A percentile compares a stretch with the other conserved stretches of the same genome.
Evolutionary conservation across 2,113 vertebrate genomes (phyloP).

Genomic region (Panthera leo): DNA sequence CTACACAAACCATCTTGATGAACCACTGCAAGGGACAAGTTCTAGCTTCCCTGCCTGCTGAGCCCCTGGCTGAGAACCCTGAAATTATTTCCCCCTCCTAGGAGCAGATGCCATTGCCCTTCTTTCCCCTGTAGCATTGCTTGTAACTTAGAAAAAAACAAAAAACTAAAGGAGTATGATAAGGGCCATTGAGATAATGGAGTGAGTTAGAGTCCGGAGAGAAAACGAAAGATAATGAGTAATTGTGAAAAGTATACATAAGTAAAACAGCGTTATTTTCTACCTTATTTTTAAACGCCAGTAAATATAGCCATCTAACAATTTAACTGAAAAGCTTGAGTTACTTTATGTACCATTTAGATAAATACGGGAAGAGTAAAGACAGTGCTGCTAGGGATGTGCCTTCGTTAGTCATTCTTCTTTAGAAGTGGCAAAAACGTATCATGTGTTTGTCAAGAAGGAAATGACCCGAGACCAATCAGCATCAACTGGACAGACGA

Average conservation of each 20-base stretch:
- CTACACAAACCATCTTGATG: neutral
- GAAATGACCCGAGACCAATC: neutral
- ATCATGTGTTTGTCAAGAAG: neutral
- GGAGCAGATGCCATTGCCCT: neutral
- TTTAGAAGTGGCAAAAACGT: neutral
- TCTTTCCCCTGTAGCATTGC: neutral
- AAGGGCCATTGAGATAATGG: neutral
- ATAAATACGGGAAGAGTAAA: neutral
- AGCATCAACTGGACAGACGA: neutral
- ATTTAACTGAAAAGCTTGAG: neutral
- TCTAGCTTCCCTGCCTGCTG: neutral
- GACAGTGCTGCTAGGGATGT: neutral
- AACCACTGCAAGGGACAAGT: neutral
- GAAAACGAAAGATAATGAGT: neutral
- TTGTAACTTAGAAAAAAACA: neutral
- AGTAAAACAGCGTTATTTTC: neutral
- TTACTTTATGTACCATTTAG: neutral
- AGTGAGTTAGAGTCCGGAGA: neutral
- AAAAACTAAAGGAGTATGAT: neutral
- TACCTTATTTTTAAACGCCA: neutral
- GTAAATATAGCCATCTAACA: neutral
- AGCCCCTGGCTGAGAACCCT: neutral
- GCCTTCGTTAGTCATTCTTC: neutral
- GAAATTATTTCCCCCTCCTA: neutral
- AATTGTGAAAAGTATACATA: neutral